These are phyloP conservation scores for Hippocampus zosterae DNA, from an alignment of 2,113 vertebrate genomes.

Conservation along the genomic window DNA sequence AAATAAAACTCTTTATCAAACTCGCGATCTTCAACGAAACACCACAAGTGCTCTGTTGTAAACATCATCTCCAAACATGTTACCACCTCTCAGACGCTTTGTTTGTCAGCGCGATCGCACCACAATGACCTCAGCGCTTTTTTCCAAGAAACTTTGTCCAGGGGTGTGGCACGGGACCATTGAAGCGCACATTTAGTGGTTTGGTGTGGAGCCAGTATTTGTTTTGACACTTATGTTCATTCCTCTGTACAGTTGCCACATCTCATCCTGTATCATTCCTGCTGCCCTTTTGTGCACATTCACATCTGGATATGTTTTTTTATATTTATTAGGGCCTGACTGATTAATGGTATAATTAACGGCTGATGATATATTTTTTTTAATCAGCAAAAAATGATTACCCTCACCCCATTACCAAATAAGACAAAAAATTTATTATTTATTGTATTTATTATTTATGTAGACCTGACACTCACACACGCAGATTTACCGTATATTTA, in stretches of 20 bases:
- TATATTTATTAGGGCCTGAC: no score
- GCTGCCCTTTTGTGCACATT: background rate
- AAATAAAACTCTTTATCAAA: constrained; percentile 2
- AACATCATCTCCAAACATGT: background rate
- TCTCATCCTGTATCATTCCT: background rate
- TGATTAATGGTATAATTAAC: no score
- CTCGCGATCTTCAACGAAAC: background rate
- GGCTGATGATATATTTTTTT: no score
- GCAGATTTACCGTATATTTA: no score
- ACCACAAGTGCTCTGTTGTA: background rate
- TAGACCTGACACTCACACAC: no score
- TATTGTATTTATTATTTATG: no score
- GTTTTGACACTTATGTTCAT: background rate
- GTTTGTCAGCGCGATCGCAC: background rate
- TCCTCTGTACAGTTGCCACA: background rate
- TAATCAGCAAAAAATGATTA: no score
- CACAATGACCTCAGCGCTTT: background rate
- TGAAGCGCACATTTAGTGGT: background rate
- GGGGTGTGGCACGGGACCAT: background rate
- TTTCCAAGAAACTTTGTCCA: background rate
- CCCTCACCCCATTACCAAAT: no score
- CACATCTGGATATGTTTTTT: background rate
- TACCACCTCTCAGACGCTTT: background rate
- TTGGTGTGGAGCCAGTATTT: background rate
- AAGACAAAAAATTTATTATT: no score